These are phyloP conservation scores for Aeoliscus strigatus DNA, from an alignment of 2,797 vertebrate species.

Conservation along the genomic window DNA sequence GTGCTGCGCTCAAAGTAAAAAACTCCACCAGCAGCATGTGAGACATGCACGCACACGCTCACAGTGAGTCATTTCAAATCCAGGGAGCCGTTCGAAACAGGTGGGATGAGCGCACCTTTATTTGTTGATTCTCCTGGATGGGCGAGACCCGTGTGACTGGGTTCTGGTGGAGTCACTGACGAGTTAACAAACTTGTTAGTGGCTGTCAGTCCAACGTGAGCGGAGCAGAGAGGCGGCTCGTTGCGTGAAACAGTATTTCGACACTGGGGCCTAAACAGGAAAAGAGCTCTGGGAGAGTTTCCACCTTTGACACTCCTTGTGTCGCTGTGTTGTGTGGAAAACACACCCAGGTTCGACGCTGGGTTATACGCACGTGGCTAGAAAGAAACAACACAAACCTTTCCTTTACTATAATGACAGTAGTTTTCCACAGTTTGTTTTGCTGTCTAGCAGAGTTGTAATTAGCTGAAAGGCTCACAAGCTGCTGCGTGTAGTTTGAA, in stretches of 20 bases:
- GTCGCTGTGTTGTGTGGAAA: conserved; percentile 61
- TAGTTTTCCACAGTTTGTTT: conserved; percentile 23
- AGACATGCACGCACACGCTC: conserved; percentile 35
- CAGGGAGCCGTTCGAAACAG: conserved; percentile 29
- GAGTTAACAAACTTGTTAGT: too few relatives aligned
- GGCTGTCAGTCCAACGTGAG: conserved; percentile 8
- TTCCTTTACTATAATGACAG: conserved; percentile 19
- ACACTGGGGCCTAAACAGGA: conserved; percentile 54
- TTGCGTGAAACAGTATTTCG: conserved; percentile 34
- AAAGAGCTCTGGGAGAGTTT: conserved; percentile 52
- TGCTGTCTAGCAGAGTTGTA: conserved; percentile 11
- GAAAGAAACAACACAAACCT: conserved; percentile 23
- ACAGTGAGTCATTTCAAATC: conserved; percentile 31
- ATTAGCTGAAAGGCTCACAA: conserved; percentile 42
- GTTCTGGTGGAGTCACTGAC: conserved; percentile 9
- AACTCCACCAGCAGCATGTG: conserved; percentile 4
- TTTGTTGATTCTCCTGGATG: conserved; percentile 5
- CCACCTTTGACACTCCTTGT: conserved; percentile 59
- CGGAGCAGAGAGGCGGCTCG: background rate
- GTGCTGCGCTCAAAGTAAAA: conserved; percentile 10
- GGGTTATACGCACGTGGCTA: conserved; percentile 32
- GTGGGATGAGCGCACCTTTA: conserved; percentile 26
- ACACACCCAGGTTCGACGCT: conserved; percentile 46
- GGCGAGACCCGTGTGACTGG: conserved; percentile 32
- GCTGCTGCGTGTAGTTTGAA: too few relatives aligned